Conservation (phyloP, 2,113 vertebrate genomes). For the Heterotilapia buettikoferi region DNA sequence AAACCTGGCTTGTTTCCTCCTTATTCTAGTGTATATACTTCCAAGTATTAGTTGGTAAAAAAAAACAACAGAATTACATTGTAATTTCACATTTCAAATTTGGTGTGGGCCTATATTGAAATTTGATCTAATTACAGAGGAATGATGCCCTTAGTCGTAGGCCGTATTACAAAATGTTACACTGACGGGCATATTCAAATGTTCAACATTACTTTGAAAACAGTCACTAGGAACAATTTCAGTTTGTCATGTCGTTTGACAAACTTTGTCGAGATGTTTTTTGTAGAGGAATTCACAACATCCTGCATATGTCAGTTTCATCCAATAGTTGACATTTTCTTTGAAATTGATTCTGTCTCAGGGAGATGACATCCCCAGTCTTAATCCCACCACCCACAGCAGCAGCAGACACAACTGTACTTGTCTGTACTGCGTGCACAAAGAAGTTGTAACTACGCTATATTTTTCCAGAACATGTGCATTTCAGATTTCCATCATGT, state of each 20-base stretch:
- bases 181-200: not conserved
- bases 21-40: not conserved
- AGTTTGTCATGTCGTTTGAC: not conserved
- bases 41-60: not conserved
- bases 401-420: not conserved
- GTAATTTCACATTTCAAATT: not conserved
- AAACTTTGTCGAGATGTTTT: not conserved
- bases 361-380: not conserved
- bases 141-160: not conserved
- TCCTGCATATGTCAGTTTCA: not conserved
- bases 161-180: not conserved
- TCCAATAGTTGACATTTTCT: not conserved
- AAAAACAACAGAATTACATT: not conserved
- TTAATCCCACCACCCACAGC: not conserved
- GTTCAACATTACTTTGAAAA: not conserved
- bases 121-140: not conserved
- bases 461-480: not conserved
- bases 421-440: not conserved
- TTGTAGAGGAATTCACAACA: not conserved
- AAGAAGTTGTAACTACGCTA: not conserved
- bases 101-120: not conserved
- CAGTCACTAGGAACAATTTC: not conserved
- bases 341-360: not conserved
- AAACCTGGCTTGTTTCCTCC: not conserved
- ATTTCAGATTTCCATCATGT: fast-evolving